These are phyloP conservation scores for Edolisoma coerulescens DNA, from an alignment of 2,113 vertebrate genomes.

Conservation along the genomic window DNA sequence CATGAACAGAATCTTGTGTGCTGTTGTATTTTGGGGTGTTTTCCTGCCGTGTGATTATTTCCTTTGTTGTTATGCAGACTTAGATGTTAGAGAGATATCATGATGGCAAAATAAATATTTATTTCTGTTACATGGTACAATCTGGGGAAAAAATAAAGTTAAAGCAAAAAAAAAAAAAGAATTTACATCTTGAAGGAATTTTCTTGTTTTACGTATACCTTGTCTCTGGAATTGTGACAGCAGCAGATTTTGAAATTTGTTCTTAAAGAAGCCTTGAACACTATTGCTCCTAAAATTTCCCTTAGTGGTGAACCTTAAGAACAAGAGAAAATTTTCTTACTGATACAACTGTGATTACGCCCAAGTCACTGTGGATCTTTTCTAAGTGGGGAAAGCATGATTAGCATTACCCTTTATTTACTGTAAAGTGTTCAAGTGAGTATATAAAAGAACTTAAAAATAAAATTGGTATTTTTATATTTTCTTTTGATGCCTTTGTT, in stretches of 20 bases:
- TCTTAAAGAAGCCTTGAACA: not conserved
- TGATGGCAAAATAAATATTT: not conserved
- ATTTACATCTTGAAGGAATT: not conserved
- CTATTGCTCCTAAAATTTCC: not conserved
- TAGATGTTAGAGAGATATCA: not conserved
- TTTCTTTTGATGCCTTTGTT: not conserved
- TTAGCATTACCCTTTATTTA: not conserved
- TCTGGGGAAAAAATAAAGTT: not conserved
- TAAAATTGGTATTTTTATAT: not conserved
- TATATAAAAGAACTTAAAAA: not conserved
- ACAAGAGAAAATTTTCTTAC: not conserved
- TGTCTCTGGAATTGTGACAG: not conserved
- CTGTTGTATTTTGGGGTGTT: fast-evolving
- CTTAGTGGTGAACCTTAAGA: not conserved
- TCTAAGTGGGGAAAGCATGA: not conserved
- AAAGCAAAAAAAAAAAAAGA: not conserved
- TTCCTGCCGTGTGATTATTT: not conserved
- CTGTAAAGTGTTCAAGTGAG: not conserved
- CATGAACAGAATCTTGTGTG: not conserved
- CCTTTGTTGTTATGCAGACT: not conserved
- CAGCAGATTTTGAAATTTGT: not conserved
- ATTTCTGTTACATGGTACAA: not conserved
- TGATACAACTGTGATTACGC: not conserved
- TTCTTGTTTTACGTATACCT: not conserved
- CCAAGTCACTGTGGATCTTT: not conserved